Conservation (phyloP, 2,888 invertebrate species). For the Eupithecia subumbrata region DNA sequence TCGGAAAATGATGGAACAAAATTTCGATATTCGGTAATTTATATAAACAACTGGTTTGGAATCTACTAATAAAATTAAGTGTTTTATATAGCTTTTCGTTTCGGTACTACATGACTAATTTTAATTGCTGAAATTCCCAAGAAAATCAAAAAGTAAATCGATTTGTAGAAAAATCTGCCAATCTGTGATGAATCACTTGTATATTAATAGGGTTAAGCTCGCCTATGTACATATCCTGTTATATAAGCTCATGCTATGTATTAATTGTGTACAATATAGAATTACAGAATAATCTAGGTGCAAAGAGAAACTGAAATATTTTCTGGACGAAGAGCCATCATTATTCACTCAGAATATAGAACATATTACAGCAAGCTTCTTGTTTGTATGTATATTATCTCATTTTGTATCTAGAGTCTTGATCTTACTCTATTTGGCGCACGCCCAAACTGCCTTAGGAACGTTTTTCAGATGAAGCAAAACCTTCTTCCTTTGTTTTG, state of each 20-base stretch:
- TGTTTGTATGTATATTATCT: conserved; percentile 13
- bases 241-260: no score
- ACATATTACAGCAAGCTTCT: conserved; percentile 4
- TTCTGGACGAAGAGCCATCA: not conserved
- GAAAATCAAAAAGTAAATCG: not conserved
- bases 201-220: no score
- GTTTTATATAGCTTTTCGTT: no score
- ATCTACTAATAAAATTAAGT: no score
- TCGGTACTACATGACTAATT: not conserved
- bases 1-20: no score
- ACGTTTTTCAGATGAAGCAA: conserved; percentile 31
- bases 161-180: not conserved
- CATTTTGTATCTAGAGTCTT: conserved; percentile 22
- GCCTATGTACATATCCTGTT: no score
- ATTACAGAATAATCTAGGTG: not conserved
- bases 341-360: conserved; percentile 1
- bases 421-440: conserved; percentile 32
- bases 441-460: conserved; percentile 29
- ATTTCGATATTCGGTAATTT: no score
- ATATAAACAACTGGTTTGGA: no score
- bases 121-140: not conserved
- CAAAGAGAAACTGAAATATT: not conserved
- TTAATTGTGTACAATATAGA: no score
- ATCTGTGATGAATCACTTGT: not conserved
- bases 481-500: conserved; percentile 10